Conservation (phyloP, 2,113 vertebrate species). For the Hippocampus mohnikei region DNA sequence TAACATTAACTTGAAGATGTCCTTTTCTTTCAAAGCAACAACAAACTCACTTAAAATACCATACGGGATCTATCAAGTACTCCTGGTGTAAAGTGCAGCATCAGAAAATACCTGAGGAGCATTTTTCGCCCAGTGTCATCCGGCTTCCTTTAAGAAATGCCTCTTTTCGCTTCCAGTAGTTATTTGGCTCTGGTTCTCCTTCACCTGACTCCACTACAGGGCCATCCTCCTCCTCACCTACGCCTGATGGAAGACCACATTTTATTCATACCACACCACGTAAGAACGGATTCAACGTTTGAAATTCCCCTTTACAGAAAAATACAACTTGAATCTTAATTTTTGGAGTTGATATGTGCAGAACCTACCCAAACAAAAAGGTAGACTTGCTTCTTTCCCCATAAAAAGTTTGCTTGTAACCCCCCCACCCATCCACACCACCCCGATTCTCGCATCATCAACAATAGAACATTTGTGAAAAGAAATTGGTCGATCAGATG, state of each 20-base stretch:
- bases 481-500: too few relatives aligned
- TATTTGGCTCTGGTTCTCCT: conserved; percentile 56
- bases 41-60: too few relatives aligned
- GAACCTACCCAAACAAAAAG: too few relatives aligned
- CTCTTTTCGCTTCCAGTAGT: conserved; percentile 74
- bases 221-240: conserved; percentile 58
- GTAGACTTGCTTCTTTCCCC: too few relatives aligned
- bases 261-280: neutral
- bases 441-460: too few relatives aligned
- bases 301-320: neutral
- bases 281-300: neutral
- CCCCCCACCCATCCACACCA: too few relatives aligned
- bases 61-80: neutral
- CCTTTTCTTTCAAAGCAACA: too few relatives aligned
- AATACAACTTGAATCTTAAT: neutral
- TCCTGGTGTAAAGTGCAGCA: neutral
- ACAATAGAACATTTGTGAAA: too few relatives aligned
- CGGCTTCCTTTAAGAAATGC: conserved; percentile 62
- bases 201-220: conserved; percentile 43
- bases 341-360: too few relatives aligned
- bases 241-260: conserved; percentile 8
- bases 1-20: too few relatives aligned
- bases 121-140: conserved; percentile 71
- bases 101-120: conserved; percentile 74
- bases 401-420: too few relatives aligned